Percentiles rank a stretch among this genome's conserved stretches.
Evolutionary conservation across 1,140 invertebrate genomes (phyloP).

Genomic region (Magallana angulata): DNA sequence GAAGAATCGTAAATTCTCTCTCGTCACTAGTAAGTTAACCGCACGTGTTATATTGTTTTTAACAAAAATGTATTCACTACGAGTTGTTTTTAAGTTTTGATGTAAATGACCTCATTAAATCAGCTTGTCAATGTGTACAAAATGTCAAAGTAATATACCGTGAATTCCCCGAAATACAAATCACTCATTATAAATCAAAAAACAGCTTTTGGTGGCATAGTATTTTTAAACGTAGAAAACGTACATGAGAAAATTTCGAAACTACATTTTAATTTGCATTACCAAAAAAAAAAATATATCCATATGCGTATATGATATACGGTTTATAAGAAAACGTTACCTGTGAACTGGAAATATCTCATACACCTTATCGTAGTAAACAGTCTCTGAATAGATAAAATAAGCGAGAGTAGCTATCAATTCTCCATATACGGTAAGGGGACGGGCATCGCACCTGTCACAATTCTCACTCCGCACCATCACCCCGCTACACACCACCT

Average conservation of each 20-base stretch:
- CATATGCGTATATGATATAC: background rate
- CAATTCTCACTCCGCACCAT: slow-evolving; percentile 8
- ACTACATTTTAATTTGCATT: background rate
- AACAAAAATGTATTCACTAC: no score
- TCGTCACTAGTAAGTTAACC: no score
- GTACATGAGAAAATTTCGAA: background rate
- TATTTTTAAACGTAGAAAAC: no score
- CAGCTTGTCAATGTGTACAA: no score
- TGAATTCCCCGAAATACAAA: no score
- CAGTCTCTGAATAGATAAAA: slow-evolving; percentile 19
- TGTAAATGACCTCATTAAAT: no score
- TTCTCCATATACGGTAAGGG: background rate
- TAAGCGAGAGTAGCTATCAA: slow-evolving; percentile 10
- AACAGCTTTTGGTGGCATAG: no score
- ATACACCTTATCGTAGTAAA: background rate
- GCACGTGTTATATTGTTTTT: no score
- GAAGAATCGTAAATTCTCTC: no score
- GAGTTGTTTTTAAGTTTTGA: no score
- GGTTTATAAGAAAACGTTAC: background rate
- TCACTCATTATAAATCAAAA: no score
- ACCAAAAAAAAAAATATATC: background rate
- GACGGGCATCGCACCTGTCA: background rate
- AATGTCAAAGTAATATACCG: no score
- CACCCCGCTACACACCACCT: background rate
- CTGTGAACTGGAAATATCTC: background rate